These are phyloP conservation scores for Heterochromis multidens DNA, from an alignment of 2,113 vertebrate genomes.

Conservation along the genomic window DNA sequence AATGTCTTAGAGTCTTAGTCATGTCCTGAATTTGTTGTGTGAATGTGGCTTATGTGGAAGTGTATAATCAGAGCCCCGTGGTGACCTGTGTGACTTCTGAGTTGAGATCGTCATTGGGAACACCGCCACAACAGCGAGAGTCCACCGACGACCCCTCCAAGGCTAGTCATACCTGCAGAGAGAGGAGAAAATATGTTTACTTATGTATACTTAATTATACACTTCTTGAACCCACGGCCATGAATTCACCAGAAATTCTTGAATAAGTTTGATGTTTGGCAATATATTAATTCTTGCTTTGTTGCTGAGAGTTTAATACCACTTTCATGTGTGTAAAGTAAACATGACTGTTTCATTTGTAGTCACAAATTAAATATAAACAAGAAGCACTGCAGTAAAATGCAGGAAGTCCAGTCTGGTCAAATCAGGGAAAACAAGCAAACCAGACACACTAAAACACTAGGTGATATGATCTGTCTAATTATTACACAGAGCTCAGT, in stretches of 20 bases:
- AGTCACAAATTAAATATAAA: background rate
- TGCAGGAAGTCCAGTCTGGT: background rate
- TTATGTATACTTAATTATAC: background rate
- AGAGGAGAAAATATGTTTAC: background rate
- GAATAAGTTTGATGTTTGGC: background rate
- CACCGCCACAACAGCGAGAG: constrained; percentile 57
- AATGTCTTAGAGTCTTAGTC: background rate
- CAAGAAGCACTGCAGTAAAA: background rate
- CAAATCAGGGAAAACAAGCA: too few species aligned
- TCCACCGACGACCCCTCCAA: constrained; percentile 87
- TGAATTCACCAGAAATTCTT: background rate
- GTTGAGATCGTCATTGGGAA: constrained; percentile 77
- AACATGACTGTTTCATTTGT: background rate
- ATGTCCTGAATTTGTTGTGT: background rate
- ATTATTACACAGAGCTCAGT: too few species aligned
- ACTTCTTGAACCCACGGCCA: background rate
- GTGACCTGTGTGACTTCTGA: constrained; percentile 84
- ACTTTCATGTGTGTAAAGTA: background rate
- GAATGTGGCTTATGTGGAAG: background rate
- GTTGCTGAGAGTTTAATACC: background rate
- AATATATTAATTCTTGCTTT: background rate
- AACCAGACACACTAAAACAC: too few species aligned
- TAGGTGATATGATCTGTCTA: too few species aligned
- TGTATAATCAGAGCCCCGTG: constrained; percentile 63
- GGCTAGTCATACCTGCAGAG: constrained; percentile 91